A percentile compares a stretch with the other conserved stretches of the same genome.
These are phyloP conservation scores for Phocoena sinus DNA, from an alignment of 2,113 vertebrate genomes.

Conservation along the genomic window DNA sequence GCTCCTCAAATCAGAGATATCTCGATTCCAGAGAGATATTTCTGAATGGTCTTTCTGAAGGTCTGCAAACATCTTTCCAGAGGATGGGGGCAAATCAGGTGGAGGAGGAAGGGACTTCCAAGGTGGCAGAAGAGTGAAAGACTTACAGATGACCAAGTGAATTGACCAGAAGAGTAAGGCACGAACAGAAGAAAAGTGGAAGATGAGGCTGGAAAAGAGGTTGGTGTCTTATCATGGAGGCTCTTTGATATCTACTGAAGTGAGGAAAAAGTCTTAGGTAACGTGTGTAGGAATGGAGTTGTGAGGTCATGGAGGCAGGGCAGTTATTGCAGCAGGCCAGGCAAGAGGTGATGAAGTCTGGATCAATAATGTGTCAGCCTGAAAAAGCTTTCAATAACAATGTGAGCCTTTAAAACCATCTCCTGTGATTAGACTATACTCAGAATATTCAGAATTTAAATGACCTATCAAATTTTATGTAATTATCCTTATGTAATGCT, in stretches of 20 bases:
- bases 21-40: neutral
- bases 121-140: neutral
- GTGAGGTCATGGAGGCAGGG: neutral
- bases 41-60: neutral
- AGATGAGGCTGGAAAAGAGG: neutral
- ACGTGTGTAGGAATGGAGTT: neutral
- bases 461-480: slow-evolving; percentile 66
- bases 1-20: neutral
- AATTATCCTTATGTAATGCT: slow-evolving; percentile 52
- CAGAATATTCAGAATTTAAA: slow-evolving; percentile 56
- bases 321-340: neutral
- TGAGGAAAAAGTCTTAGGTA: neutral
- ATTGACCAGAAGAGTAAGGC: neutral
- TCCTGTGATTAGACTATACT: slow-evolving; percentile 54
- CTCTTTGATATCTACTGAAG: neutral
- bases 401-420: slow-evolving; percentile 35
- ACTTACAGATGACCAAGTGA: neutral
- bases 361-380: slow-evolving; percentile 24
- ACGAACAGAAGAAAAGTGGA: neutral
- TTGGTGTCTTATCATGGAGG: neutral
- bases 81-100: neutral
- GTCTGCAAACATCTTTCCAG: neutral
- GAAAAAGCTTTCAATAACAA: slow-evolving; percentile 35
- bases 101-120: neutral
- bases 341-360: neutral